A percentile compares a stretch with the other conserved stretches of the same genome.
phyloP scores from a whole-genome alignment of 2,113 vertebrate genomes.

The Bungarus multicinctus region DNA sequence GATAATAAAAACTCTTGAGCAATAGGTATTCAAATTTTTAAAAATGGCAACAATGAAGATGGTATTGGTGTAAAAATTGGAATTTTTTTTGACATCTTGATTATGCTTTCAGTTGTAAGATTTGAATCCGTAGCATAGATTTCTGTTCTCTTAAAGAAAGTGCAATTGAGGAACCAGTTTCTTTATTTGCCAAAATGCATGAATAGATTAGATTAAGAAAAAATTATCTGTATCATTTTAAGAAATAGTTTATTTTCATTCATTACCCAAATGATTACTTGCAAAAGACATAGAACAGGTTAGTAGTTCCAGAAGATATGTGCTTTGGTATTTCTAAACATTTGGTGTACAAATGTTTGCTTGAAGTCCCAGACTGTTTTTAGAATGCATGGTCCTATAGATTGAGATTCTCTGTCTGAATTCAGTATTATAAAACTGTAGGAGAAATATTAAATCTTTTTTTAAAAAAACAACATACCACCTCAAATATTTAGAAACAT shows the following conservation, averaged over 20 bases:
- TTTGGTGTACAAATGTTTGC: background rate
- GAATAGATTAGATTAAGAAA: background rate
- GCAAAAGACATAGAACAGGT: background rate
- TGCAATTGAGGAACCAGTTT: background rate
- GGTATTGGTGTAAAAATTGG: background rate
- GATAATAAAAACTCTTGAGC: conserved; percentile 46
- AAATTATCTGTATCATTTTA: conserved; percentile 19
- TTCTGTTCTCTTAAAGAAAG: background rate
- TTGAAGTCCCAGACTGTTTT: background rate
- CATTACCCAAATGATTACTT: background rate
- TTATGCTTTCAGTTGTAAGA: background rate
- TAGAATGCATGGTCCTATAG: background rate
- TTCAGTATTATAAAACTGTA: background rate
- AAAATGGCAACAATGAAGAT: conserved; percentile 9
- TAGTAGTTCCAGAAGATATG: background rate
- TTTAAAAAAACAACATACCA: background rate
- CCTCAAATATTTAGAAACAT: background rate
- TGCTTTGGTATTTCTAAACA: background rate
- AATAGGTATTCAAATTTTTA: conserved; percentile 17
- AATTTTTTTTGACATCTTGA: background rate
- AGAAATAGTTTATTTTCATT: conserved; percentile 8
- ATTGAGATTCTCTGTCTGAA: background rate
- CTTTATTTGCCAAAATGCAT: background rate
- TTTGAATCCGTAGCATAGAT: background rate
- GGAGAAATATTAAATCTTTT: background rate